A percentile compares a stretch with the other conserved stretches of the same genome.
Evolutionary conservation across 1,140 invertebrate species (phyloP).

Genomic region (Drepana arcuata): DNA sequence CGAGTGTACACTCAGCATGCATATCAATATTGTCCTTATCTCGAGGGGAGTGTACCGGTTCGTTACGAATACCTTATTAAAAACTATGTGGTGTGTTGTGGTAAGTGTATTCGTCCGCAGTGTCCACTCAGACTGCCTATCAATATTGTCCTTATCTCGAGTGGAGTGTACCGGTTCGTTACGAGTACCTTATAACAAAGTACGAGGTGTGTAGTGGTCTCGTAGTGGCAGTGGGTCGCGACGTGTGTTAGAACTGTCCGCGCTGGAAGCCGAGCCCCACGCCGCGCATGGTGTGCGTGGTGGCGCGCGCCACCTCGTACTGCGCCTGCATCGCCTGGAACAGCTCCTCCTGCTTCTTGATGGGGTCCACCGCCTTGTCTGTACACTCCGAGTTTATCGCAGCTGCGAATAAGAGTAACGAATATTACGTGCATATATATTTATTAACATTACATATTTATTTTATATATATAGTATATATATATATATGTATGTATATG

Average conservation of each 20-base stretch:
- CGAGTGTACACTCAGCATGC: too few relatives aligned
- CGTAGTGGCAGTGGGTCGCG: not conserved
- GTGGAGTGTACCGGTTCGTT: too few relatives aligned
- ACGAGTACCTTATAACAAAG: too few relatives aligned
- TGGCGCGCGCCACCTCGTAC: slow-evolving; percentile 93
- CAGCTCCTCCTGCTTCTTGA: slow-evolving; percentile 91
- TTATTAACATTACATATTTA: not conserved
- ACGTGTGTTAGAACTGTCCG: slow-evolving; percentile 35
- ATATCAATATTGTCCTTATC: too few relatives aligned
- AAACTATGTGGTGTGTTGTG: too few relatives aligned
- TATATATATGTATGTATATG: not conserved
- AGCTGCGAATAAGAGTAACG: slow-evolving; percentile 16
- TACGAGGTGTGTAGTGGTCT: too few relatives aligned
- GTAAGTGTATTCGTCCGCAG: too few relatives aligned
- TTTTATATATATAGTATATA: not conserved
- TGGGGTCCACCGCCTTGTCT: slow-evolving; percentile 71
- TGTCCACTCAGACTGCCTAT: too few relatives aligned
- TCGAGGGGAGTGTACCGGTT: too few relatives aligned
- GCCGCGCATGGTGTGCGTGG: slow-evolving; percentile 94
- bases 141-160: too few relatives aligned
- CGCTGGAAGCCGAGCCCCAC: slow-evolving; percentile 86
- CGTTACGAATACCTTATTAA: too few relatives aligned
- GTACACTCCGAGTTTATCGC: slow-evolving; percentile 34
- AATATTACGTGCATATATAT: too few relatives aligned
- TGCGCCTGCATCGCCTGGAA: slow-evolving; percentile 94